Base-by-base conservation (phyloP, 2,888 invertebrate species). In the Pachydiplax longipennis region DNA sequence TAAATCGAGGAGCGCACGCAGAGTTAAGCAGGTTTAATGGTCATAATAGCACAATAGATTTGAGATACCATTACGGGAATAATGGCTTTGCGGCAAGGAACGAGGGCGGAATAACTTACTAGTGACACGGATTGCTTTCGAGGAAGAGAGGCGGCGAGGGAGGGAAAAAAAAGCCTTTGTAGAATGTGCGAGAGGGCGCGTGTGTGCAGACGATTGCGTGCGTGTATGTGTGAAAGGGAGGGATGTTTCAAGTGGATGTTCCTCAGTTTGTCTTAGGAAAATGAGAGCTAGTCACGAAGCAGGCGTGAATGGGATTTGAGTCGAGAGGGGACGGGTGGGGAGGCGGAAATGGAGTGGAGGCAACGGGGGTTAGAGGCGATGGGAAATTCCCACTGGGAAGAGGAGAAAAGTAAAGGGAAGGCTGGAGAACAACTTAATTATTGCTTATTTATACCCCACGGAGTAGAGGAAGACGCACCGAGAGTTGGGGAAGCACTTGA, bases 281-380 rank as follows among this genome's bases (percentile, higher is more conserved):
- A 83, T 83, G 83, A 83, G 83, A 35, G 25, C 83, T 22, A 83
- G 83, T 83, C 83, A 83, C 83, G 83, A 58, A 48, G 22, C 48
- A 58, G 83, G 53, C 13, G 58, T 48, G 83, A 83, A 53, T 53
- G 58, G 53, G 83, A 48, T 83, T 83, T 83, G 83, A n/a, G 83
- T 0, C 31, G 53, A 31, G 5, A 10, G 3, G 5, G 35, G 81
- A 44, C 2, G 6, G 44, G 48, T 48, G 82, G 18, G 48, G n/a
- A 25, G n/a, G 25, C 5, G 82, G 12, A 48, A 12, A n/a, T 25
- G 82, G 13, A 22, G 82, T 44, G 82, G 13, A 22, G 82, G 22
- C 2, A 12, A 82, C n/a, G 22, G 48, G 15, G 44, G 3, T 6
- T 44, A n/a, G 44, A 44, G 10, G 10, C 44, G 44, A 44, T 44